Evolutionary conservation across 2,113 vertebrate species (phyloP), one percentile per base, ranked within the genome.

Genomic region (Genyomyrus donnyi): DNA sequence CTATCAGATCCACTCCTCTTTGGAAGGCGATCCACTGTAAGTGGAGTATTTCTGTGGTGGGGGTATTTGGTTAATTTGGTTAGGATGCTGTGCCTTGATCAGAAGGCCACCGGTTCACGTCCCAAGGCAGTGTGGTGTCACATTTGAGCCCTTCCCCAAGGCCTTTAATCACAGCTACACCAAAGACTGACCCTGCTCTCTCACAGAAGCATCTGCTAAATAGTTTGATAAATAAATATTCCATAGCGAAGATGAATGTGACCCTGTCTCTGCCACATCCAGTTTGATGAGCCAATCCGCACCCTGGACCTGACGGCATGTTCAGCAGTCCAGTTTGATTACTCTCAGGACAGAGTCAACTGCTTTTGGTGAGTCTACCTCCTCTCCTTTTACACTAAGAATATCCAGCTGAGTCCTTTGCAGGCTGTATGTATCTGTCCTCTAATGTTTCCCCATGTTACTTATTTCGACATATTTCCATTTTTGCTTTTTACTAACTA

Each of bases 281-380:
- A 99, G 98, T 96, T 95, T 92, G 95, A 95, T 9, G 97, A 98
- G 90, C 98, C 98, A 0, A 98, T 99, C 93, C 95, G 97, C 85
- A 97, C 96, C 7, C 94, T 99, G 88, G 97, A 99, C 89, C 94
- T 99, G 88, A 98, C 92, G 1, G 96, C 96, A 92, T 99, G 98
- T 88, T 98, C 98, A 13, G 98, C 98, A 0, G 97, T 99, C 31
- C 98, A 99, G 90, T 99, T 99, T 90, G 98, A 99, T 93, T 99
- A 99, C 90, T 97, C 98, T 85, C 98, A 98, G 92, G 97, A 98
- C 87, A 96, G 94, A 92, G 96, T 99, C 74, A 99, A 99, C 95
- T 99, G 98, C 92, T 99, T 99, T 93, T 99, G 98, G 98, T 99
- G 94, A 96, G 97, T 91, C 5, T 58, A 3, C 21, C n/a, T 31